These are phyloP conservation scores for Palythoa grandiflora DNA, from an alignment of 92 coral and sea anemone species.

Conservation along the genomic window DNA sequence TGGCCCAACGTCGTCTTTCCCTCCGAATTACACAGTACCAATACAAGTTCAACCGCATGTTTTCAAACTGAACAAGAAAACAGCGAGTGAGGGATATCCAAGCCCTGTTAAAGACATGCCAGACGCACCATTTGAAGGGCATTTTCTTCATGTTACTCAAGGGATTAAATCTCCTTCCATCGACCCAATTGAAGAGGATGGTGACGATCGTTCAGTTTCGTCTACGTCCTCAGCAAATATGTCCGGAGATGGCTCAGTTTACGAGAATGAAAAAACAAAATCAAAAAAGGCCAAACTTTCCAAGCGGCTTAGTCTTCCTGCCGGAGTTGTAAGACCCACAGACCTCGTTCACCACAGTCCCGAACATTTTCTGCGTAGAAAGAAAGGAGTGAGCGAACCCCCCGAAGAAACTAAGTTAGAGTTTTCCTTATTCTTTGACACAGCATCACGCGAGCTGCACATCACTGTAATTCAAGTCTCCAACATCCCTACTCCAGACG, in stretches of 20 bases:
- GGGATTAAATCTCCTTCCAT: constrained; percentile 70
- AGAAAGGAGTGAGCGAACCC: constrained; percentile 25
- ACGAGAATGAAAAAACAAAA: constrained; percentile 46
- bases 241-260: constrained; percentile 29
- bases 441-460: constrained; percentile 90
- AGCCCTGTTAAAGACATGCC: constrained; percentile 37
- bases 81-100: constrained; percentile 36
- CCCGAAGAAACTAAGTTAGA: constrained; percentile 70
- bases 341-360: constrained; percentile 78
- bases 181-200: constrained; percentile 54
- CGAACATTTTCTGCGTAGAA: constrained; percentile 65
- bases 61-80: constrained; percentile 67
- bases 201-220: constrained; percentile 37
- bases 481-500: constrained; percentile 85
- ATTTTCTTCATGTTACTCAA: constrained; percentile 68
- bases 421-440: constrained; percentile 90
- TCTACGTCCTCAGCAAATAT: background rate
- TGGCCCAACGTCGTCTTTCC: constrained; percentile 56
- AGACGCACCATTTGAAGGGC: constrained; percentile 56
- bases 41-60: constrained; percentile 85
- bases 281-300: constrained; percentile 62
- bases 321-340: constrained; percentile 47
- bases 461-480: constrained; percentile 87
- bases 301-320: constrained; percentile 77
- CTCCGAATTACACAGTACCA: constrained; percentile 72